Evolutionary conservation across 2,797 vertebrate genomes (phyloP).

Genomic region (Agapornis canus): DNA sequence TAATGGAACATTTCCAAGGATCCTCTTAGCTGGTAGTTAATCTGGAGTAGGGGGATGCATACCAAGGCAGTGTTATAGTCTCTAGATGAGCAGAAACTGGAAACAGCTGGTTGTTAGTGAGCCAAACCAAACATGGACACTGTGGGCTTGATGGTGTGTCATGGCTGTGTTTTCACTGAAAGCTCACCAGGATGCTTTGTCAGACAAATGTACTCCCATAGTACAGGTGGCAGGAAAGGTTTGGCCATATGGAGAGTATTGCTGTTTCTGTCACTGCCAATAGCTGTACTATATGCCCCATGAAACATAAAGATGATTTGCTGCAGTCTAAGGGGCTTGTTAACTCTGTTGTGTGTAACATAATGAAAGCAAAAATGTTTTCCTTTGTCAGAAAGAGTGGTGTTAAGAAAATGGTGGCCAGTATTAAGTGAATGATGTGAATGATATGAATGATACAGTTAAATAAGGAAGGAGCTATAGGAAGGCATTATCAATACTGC

Average conservation of each 20-base stretch:
- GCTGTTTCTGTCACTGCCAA: conserved; percentile 10
- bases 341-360: background rate
- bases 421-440: background rate
- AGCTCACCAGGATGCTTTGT: conserved; percentile 1
- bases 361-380: background rate
- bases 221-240: conserved; percentile 36
- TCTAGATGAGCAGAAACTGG: background rate
- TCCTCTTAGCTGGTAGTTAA: background rate
- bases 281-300: background rate
- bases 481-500: background rate
- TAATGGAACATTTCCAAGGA: background rate
- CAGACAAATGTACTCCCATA: background rate
- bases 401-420: background rate
- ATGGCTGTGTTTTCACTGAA: background rate
- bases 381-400: background rate
- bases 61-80: background rate
- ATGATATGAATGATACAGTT: background rate
- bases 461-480: background rate
- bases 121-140: conserved; percentile 5
- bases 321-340: background rate
- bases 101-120: background rate
- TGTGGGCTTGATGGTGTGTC: background rate
- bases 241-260: conserved; percentile 20
- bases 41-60: fast-evolving
- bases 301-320: conserved; percentile 10